phyloP scores from a whole-genome alignment of 1,140 invertebrate genomes.

The Diachasma alloeum region DNA sequence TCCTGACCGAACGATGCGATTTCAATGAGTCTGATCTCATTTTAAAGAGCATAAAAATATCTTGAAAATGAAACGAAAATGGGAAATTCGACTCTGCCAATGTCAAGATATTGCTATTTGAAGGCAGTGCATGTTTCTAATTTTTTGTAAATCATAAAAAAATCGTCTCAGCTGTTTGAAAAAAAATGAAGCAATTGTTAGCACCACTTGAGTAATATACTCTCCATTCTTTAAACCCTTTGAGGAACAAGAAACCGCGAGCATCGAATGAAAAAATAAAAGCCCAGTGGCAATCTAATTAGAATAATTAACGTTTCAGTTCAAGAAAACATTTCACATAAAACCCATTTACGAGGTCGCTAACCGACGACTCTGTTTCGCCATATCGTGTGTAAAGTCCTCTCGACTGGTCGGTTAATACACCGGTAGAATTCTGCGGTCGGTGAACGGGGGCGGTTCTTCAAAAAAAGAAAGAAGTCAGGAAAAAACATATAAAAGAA shows the following conservation, averaged over 20 bases:
- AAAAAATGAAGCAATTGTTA: too few species aligned
- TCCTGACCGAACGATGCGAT: too few species aligned
- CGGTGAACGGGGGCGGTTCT: background rate
- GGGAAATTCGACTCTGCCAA: too few species aligned
- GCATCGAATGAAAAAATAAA: background rate
- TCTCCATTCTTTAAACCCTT: background rate
- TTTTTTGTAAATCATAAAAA: too few species aligned
- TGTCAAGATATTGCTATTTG: too few species aligned
- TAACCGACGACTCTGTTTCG: background rate
- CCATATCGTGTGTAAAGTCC: conserved; percentile 6
- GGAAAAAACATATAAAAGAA: conserved; percentile 1
- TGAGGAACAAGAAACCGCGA: background rate
- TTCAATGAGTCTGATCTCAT: too few species aligned
- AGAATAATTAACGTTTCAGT: conserved; percentile 1
- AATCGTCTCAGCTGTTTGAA: too few species aligned
- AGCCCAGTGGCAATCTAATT: conserved; percentile 7
- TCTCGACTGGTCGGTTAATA: background rate
- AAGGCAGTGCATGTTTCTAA: too few species aligned
- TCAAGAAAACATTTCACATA: background rate
- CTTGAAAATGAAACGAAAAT: too few species aligned
- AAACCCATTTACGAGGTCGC: background rate
- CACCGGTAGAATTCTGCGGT: conserved; percentile 1
- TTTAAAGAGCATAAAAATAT: too few species aligned
- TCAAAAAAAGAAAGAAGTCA: background rate
- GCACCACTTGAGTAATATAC: too few species aligned